phyloP scores from a whole-genome alignment of 2,113 vertebrate species.

The Saguinus imperator region DNA sequence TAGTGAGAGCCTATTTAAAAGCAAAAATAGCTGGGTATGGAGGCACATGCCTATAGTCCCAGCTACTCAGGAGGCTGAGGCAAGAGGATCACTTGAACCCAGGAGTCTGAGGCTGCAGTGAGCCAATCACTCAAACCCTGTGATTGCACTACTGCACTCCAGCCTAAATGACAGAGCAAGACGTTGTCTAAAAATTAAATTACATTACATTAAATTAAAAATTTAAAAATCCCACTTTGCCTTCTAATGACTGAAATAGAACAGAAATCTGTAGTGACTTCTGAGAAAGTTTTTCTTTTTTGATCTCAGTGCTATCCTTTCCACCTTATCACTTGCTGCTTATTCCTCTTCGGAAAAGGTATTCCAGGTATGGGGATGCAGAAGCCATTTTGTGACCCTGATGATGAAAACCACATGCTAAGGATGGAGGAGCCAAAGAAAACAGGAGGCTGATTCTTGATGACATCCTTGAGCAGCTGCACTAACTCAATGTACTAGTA shows the following conservation, averaged over 20 bases:
- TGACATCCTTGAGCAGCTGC: background rate
- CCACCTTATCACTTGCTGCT: background rate
- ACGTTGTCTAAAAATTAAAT: too few relatives aligned
- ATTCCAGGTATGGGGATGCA: background rate
- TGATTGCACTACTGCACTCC: too few relatives aligned
- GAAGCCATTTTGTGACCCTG: background rate
- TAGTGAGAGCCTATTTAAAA: too few relatives aligned
- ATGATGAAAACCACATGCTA: background rate
- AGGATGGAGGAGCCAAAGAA: background rate
- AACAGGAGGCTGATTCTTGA: background rate
- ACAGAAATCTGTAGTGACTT: background rate
- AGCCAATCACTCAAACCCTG: too few relatives aligned
- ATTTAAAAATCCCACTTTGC: background rate
- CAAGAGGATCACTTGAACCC: too few relatives aligned
- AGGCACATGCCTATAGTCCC: too few relatives aligned
- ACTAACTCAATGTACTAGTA: background rate
- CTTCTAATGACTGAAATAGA: background rate
- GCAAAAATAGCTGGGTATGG: too few relatives aligned
- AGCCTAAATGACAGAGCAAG: too few relatives aligned
- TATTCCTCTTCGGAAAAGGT: background rate
- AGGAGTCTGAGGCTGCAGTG: too few relatives aligned
- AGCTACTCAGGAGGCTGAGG: too few relatives aligned
- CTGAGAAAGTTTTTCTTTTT: background rate
- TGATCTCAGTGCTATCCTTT: background rate
- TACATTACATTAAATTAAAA: too few relatives aligned